Conservation (phyloP, 2,113 vertebrate genomes). For the Uria aalge region DNA sequence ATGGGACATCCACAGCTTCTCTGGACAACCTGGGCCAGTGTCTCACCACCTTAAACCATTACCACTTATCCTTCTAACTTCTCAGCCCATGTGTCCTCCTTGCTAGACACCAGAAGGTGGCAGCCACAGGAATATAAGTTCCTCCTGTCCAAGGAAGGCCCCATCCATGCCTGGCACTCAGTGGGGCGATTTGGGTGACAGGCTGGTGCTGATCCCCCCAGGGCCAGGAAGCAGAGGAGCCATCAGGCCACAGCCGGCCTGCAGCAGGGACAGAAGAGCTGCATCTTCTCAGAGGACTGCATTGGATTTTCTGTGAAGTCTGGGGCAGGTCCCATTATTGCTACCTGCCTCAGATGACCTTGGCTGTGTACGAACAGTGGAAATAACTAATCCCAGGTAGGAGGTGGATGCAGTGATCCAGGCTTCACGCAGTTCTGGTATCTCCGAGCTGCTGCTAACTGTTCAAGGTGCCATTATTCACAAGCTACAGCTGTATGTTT, state of each 20-base stretch:
- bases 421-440: not conserved
- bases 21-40: not conserved
- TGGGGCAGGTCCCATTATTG: not conserved
- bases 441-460: not conserved
- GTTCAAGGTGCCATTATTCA: not conserved
- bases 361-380: not conserved
- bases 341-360: not conserved
- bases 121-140: not conserved
- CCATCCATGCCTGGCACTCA: fast-evolving
- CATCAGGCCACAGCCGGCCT: not conserved
- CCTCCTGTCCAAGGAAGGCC: not conserved
- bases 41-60: not conserved
- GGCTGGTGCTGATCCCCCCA: not conserved
- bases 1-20: not conserved
- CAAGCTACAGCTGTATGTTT: not conserved
- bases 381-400: not conserved
- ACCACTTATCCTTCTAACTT: not conserved
- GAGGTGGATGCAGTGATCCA: not conserved
- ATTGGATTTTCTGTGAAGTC: not conserved
- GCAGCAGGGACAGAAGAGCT: fast-evolving
- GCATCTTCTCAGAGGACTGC: not conserved
- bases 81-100: not conserved
- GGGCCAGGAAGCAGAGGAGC: not conserved
- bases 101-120: not conserved
- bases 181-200: not conserved